Conservation (phyloP, 1,140 invertebrate species). For the Phymastichus coffea region DNA sequence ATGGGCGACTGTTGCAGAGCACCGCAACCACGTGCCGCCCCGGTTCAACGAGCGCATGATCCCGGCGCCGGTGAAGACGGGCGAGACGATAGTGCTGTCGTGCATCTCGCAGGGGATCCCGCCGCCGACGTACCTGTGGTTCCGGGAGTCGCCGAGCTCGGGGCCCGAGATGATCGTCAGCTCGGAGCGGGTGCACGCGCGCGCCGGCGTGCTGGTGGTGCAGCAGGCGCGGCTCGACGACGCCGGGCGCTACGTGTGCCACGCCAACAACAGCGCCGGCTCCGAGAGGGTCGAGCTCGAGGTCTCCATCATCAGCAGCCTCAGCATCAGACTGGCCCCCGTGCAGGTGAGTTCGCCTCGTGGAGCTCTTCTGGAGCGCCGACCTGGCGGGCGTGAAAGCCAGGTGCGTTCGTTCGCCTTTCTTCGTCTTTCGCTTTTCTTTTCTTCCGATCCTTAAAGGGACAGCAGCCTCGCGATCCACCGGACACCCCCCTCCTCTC, state of each 20-base stretch:
- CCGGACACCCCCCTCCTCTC: slow-evolving; percentile 6
- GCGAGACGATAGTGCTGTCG: slow-evolving; percentile 56
- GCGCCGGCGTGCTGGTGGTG: slow-evolving; percentile 66
- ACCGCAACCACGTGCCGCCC: slow-evolving; percentile 52
- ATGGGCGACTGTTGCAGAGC: slow-evolving; percentile 56
- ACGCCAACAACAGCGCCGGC: slow-evolving; percentile 84
- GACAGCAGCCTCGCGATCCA: not conserved
- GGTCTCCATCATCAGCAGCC: slow-evolving; percentile 63
- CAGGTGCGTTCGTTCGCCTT: too few relatives aligned
- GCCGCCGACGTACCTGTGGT: slow-evolving; percentile 57
- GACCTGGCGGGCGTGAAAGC: too few relatives aligned
- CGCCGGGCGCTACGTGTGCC: slow-evolving; percentile 80
- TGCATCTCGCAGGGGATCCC: slow-evolving; percentile 59
- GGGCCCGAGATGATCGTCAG: slow-evolving; percentile 47
- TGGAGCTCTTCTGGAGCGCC: slow-evolving; percentile 14
- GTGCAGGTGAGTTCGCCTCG: slow-evolving; percentile 55
- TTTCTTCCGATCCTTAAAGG: too few relatives aligned
- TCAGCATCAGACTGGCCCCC: slow-evolving; percentile 51
- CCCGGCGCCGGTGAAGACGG: slow-evolving; percentile 54
- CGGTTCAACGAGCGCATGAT: slow-evolving; percentile 56
- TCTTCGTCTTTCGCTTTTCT: too few relatives aligned
- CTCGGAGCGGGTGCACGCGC: slow-evolving; percentile 54
- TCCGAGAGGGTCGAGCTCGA: slow-evolving; percentile 81
- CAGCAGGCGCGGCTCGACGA: slow-evolving; percentile 70
- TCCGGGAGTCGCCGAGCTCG: slow-evolving; percentile 49